These are phyloP conservation scores for Drosophila birchii DNA, from an alignment of 2,888 invertebrate genomes.

Conservation along the genomic window DNA sequence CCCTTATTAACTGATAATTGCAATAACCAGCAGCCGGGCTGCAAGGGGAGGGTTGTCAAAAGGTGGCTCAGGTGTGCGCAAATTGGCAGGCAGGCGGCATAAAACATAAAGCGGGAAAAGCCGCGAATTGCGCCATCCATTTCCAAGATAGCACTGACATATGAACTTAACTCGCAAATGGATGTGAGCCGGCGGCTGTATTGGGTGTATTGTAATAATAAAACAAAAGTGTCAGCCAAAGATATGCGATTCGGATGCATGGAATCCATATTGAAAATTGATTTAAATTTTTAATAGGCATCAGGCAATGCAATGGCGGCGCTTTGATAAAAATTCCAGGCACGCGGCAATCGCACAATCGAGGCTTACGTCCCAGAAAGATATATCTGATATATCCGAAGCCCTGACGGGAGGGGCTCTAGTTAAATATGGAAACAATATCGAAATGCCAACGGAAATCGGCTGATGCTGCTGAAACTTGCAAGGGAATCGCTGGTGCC, in stretches of 20 bases:
- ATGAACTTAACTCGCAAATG: conserved; percentile 36
- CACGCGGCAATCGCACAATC: conserved; percentile 77
- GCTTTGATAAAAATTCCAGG: conserved; percentile 78
- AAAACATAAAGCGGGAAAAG: conserved; percentile 31
- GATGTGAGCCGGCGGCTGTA: conserved; percentile 2
- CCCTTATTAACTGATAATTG: conserved; percentile 76
- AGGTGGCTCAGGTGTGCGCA: conserved; percentile 13
- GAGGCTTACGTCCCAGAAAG: conserved; percentile 64
- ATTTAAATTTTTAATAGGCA: conserved; percentile 80
- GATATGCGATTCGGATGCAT: conserved; percentile 50
- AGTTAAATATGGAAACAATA: conserved; percentile 75
- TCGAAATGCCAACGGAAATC: conserved; percentile 68
- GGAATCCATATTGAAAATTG: conserved; percentile 78
- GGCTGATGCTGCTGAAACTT: conserved; percentile 55
- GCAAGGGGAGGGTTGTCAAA: too few relatives aligned
- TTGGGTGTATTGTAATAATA: conserved; percentile 35
- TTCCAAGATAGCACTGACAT: conserved; percentile 38
- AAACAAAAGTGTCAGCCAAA: conserved; percentile 62
- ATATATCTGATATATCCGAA: conserved; percentile 57
- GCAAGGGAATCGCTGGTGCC: conserved; percentile 47
- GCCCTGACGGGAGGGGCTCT: conserved; percentile 63
- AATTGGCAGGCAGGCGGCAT: conserved; percentile 6
- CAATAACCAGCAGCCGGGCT: conserved; percentile 12
- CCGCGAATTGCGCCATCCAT: conserved; percentile 31
- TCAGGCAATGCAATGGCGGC: conserved; percentile 40